A percentile compares a stretch with the other conserved stretches of the same genome.
Evolutionary conservation across 1,140 invertebrate species (phyloP).

Genomic region (Euschistus heros): DNA sequence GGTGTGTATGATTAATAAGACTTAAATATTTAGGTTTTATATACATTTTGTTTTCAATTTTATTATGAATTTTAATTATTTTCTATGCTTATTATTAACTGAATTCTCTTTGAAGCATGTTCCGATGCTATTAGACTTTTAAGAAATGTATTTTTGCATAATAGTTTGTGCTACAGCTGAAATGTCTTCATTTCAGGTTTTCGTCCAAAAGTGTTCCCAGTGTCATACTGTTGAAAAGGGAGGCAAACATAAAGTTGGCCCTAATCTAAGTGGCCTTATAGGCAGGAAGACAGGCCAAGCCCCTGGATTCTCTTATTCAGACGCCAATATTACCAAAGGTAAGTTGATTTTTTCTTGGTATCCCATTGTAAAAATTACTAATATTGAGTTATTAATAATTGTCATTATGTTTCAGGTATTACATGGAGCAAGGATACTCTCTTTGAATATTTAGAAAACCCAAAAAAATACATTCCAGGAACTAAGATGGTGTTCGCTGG

Average conservation of each 20-base stretch:
- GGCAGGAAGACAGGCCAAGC: conserved; percentile 95
- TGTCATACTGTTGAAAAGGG: conserved; percentile 94
- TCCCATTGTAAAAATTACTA: not conserved
- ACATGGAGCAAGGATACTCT: conserved; percentile 91
- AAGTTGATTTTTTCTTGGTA: conserved; percentile 19
- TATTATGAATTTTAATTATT: too few relatives aligned
- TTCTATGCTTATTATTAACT: too few relatives aligned
- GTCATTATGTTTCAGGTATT: conserved; percentile 62
- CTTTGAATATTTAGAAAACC: conserved; percentile 93
- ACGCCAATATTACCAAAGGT: conserved; percentile 96
- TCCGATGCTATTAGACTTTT: too few relatives aligned
- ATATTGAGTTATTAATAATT: too few relatives aligned
- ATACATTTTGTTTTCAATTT: not conserved
- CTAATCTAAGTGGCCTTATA: conserved; percentile 86
- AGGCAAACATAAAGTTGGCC: conserved; percentile 95
- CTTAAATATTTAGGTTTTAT: not conserved
- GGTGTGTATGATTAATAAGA: conserved; percentile 32
- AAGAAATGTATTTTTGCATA: too few relatives aligned
- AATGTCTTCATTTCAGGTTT: too few relatives aligned
- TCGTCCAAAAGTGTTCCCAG: conserved; percentile 90
- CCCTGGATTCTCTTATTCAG: conserved; percentile 85
- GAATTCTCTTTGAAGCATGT: too few relatives aligned
- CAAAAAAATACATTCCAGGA: conserved; percentile 98
- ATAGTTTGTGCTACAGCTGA: too few relatives aligned
- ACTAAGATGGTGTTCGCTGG: conserved; percentile 99